phyloP scores from a whole-genome alignment of 2,888 invertebrate genomes.

The Melinaea marsaeus region DNA sequence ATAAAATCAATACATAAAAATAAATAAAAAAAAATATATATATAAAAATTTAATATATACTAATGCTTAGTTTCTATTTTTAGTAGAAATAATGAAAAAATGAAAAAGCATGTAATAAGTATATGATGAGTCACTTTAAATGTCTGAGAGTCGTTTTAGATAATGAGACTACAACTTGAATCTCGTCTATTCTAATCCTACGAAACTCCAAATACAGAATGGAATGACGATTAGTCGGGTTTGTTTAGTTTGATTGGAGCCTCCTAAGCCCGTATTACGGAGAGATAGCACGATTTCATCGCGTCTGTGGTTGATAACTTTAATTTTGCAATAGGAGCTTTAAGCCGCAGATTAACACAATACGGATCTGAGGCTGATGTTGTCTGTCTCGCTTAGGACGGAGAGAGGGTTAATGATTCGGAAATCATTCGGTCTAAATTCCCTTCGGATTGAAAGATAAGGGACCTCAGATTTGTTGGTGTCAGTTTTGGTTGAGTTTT shows the following conservation, averaged over 20 bases:
- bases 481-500: conserved; percentile 42
- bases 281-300: conserved; percentile 75
- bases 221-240: conserved; percentile 72
- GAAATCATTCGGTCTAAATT: conserved; percentile 76
- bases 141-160: conserved; percentile 57
- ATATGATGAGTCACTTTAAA: conserved; percentile 20
- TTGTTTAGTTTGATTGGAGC: conserved; percentile 77
- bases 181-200: conserved; percentile 68
- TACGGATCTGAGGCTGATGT: conserved; percentile 74
- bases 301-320: conserved; percentile 71
- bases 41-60: too few species aligned
- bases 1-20: too few species aligned
- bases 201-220: conserved; percentile 70
- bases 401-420: conserved; percentile 74
- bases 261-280: conserved; percentile 68
- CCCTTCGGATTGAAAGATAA: conserved; percentile 73
- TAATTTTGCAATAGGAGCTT: conserved; percentile 64
- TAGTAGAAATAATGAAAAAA: conserved; percentile 15
- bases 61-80: conserved; percentile 13
- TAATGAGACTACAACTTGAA: conserved; percentile 69
- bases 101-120: conserved; percentile 19
- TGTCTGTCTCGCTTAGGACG: conserved; percentile 76
- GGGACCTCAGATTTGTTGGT: conserved; percentile 72
- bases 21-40: too few species aligned
- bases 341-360: conserved; percentile 67